Percentiles rank a stretch among this genome's conserved stretches.
phyloP scores from a whole-genome alignment of 2,113 vertebrate species.

The Sinocyclocheilus anshuiensis region DNA sequence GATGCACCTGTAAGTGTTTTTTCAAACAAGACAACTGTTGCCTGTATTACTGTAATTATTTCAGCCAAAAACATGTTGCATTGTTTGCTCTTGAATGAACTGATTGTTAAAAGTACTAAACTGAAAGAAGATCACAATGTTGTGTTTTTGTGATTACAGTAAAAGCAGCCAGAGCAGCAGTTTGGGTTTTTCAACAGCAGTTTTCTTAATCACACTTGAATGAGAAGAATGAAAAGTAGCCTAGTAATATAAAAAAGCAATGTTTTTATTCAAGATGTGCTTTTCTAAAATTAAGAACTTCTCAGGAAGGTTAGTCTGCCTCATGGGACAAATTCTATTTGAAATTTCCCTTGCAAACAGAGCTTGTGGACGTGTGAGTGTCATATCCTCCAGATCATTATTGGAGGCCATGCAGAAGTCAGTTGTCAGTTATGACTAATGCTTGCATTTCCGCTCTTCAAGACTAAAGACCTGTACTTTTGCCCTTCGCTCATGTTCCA shows the following conservation, averaged over 20 bases:
- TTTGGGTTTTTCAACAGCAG: not conserved
- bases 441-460: slow-evolving; percentile 53
- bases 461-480: slow-evolving; percentile 54
- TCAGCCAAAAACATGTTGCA: too few species aligned
- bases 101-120: too few species aligned
- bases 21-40: too few species aligned
- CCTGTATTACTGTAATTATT: too few species aligned
- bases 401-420: slow-evolving; percentile 47
- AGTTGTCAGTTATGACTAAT: slow-evolving; percentile 59
- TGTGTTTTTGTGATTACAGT: too few species aligned
- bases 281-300: slow-evolving; percentile 25
- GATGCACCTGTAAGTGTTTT: too few species aligned
- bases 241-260: not conserved
- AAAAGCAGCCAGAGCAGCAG: not conserved
- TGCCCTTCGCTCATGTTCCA: slow-evolving; percentile 56
- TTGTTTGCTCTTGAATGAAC: too few species aligned
- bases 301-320: slow-evolving; percentile 25
- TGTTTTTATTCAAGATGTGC: not conserved
- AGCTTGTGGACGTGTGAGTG: slow-evolving; percentile 34
- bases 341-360: slow-evolving; percentile 31
- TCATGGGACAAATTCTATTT: not conserved
- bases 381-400: slow-evolving; percentile 44
- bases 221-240: not conserved
- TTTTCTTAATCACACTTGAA: not conserved
- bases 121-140: too few species aligned